A percentile compares a stretch with the other conserved stretches of the same genome.
Conservation (phyloP, 2,888 invertebrate genomes). For the Brachypterus glaber region DNA sequence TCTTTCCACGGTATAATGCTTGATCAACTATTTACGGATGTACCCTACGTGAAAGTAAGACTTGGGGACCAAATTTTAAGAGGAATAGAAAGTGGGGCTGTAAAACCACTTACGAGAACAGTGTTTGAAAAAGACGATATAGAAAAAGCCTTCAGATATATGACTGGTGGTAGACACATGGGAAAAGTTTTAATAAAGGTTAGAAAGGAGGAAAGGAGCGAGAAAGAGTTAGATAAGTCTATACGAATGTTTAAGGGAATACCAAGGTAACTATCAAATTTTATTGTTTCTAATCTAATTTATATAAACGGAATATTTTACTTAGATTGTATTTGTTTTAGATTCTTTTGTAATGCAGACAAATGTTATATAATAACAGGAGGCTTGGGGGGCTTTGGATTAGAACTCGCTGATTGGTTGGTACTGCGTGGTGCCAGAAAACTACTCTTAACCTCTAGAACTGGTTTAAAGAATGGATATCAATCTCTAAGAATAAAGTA, state of each 20-base stretch:
- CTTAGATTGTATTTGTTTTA: no score
- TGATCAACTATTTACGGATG: slow-evolving; percentile 52
- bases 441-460: slow-evolving; percentile 70
- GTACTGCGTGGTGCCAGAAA: slow-evolving; percentile 71
- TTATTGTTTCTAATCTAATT: no score
- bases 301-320: no score
- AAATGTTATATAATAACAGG: slow-evolving; percentile 57
- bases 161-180: slow-evolving; percentile 64
- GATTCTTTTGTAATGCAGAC: slow-evolving; percentile 44
- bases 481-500: slow-evolving; percentile 45
- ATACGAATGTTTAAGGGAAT: slow-evolving; percentile 40
- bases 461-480: slow-evolving; percentile 72
- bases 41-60: slow-evolving; percentile 41
- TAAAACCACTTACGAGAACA: slow-evolving; percentile 57
- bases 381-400: slow-evolving; percentile 86
- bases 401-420: slow-evolving; percentile 82
- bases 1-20: slow-evolving; percentile 71
- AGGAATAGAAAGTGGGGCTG: slow-evolving; percentile 54
- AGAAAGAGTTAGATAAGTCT: slow-evolving; percentile 9
- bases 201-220: slow-evolving; percentile 27
- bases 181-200: slow-evolving; percentile 56
- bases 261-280: slow-evolving; percentile 2
- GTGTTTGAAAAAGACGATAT: slow-evolving; percentile 55
- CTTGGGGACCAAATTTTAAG: slow-evolving; percentile 47
- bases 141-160: slow-evolving; percentile 59